Evolutionary conservation across 1,140 invertebrate species (phyloP).

Genomic region (Bombus impatiens): DNA sequence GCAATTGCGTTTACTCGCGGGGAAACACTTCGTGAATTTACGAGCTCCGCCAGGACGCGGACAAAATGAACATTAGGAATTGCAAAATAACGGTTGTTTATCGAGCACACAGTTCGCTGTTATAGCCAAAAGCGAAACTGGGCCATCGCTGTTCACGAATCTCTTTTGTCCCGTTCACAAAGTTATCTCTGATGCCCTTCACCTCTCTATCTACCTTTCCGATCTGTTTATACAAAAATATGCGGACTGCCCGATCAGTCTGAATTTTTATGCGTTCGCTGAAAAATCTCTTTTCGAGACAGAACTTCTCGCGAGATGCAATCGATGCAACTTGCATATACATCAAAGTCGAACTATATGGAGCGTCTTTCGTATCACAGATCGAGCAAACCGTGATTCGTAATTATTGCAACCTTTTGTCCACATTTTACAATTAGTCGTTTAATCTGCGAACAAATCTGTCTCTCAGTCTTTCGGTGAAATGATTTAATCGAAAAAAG

Average conservation of each 20-base stretch:
- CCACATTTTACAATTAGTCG: constrained; percentile 1
- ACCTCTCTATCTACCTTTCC: not conserved
- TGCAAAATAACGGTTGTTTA: constrained; percentile 63
- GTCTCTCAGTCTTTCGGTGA: not conserved
- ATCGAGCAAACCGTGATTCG: not conserved
- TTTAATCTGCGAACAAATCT: not conserved
- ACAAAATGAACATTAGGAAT: constrained; percentile 19
- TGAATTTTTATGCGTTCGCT: not conserved
- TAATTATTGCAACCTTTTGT: not conserved
- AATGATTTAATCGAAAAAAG: constrained; percentile 16
- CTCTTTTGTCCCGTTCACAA: not conserved
- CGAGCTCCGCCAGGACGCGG: not conserved
- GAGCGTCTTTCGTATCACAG: not conserved
- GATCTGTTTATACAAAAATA: not conserved
- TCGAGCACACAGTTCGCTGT: not conserved
- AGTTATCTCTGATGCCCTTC: constrained; percentile 22
- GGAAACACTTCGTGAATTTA: not conserved
- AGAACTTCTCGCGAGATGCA: not conserved
- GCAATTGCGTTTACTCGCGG: not conserved
- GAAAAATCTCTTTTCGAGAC: not conserved
- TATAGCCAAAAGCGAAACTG: constrained; percentile 46
- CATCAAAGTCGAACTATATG: not conserved
- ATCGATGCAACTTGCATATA: not conserved
- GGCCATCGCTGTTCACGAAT: constrained; percentile 37
- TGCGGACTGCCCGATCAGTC: not conserved